Base-by-base conservation (phyloP, 30 jellyfish, hydroid and myxozoan genomes). In the Sanderia malayensis region DNA sequence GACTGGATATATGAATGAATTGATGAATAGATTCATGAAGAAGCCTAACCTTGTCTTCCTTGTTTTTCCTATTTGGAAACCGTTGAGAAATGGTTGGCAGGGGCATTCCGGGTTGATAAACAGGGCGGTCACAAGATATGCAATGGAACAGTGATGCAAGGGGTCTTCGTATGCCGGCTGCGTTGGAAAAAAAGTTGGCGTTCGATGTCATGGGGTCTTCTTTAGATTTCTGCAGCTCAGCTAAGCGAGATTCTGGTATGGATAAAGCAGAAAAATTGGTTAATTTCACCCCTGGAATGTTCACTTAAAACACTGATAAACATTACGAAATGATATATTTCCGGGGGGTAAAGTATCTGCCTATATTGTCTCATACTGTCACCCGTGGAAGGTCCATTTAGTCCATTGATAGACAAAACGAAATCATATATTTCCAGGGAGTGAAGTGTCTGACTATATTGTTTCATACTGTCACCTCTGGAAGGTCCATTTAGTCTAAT, bases 71-170 rank as follows among this genome's bases (percentile, higher is more conserved):
- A 11, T 49, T 49, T 19, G 64, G 64, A 49, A 49, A 19, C 6
- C 64, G 23, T 18, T 49, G 64, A 4, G 64, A 9, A 2, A 49
- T 19, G 4, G 64, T 37, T 37, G 52, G 52, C 52, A 37, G 64
- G 7, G 27, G 27, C 64, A 9, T 15, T 49, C 79, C 76, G 57
- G 82, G 71, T 1, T 67, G 76, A 76, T 85, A 74, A 25, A 85
- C 86, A 18, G 96, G 87, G 8, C 96, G 69, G 69, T 76, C 96
- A 60, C 96, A 85, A 4, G 96, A 85, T 8, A 85, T 85, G n/a
- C 96, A 85, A 29, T 68, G 86, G 61, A 76, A 85, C 70, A 79
- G 52, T 1, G 84, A 52, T 20, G 76, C 67, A 10, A 85, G 74
- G 1, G 96, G 96, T 34, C 86, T 78, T 33, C 96, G 49, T 30